Conservation (phyloP, 1,140 invertebrate species). For the Diabrotica virgifera region DNA sequence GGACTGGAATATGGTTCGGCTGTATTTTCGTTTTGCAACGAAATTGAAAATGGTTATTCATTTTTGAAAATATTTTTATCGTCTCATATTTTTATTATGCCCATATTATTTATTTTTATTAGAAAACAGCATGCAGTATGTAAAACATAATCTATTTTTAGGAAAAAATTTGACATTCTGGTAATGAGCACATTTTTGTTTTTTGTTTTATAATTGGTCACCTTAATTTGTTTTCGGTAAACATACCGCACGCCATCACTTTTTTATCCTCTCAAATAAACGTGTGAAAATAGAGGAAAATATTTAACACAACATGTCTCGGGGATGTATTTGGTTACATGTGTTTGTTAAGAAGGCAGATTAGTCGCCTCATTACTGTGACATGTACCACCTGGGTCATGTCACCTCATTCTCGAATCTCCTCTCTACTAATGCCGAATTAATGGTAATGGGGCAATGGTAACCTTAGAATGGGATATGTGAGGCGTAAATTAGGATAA, state of each 20-base stretch:
- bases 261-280: not conserved
- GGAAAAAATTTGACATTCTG: too few species aligned
- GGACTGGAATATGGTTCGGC: too few species aligned
- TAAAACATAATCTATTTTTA: too few species aligned
- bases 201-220: not conserved
- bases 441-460: conserved; percentile 6
- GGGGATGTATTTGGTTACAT: conserved; percentile 16
- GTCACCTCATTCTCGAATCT: conserved; percentile 3
- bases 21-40: too few species aligned
- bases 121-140: too few species aligned
- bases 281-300: conserved; percentile 2
- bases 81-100: too few species aligned
- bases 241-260: not conserved
- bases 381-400: conserved; percentile 15
- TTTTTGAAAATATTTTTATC: too few species aligned
- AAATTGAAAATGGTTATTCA: too few species aligned
- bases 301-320: conserved; percentile 7
- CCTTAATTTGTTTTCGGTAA: not conserved
- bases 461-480: conserved; percentile 9
- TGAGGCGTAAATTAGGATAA: conserved; percentile 17
- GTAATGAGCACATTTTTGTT: not conserved
- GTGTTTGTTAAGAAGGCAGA: conserved; percentile 16
- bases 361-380: conserved; percentile 16
- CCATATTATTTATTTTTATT: too few species aligned
- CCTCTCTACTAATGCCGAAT: conserved; percentile 8